Percentiles rank a stretch among this genome's conserved stretches.
Evolutionary conservation across 2,797 vertebrate species (phyloP).

Genomic region (Enteromius afrohamiltoni): DNA sequence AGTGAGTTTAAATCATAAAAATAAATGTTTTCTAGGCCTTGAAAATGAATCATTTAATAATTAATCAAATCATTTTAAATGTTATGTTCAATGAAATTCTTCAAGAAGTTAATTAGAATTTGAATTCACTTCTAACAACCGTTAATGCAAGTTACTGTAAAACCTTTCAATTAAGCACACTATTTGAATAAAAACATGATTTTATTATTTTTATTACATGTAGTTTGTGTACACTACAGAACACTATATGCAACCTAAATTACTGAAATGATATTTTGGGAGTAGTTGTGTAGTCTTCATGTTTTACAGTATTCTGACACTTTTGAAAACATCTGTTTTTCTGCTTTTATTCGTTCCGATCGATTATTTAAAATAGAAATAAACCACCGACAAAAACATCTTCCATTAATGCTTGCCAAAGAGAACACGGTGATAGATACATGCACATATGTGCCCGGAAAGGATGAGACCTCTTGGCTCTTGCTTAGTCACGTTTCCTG

Average conservation of each 20-base stretch:
- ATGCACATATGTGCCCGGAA: conserved; percentile 44
- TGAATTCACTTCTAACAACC: neutral
- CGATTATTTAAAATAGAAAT: neutral
- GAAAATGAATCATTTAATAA: too few relatives aligned
- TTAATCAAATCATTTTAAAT: neutral
- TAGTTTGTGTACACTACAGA: neutral
- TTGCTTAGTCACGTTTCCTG: conserved; percentile 56
- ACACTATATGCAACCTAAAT: neutral
- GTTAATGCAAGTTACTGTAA: neutral
- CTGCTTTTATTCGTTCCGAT: neutral
- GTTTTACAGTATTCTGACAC: neutral
- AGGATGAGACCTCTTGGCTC: conserved; percentile 49
- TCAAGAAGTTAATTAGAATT: neutral
- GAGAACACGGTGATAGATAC: conserved; percentile 19
- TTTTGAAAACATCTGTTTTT: neutral
- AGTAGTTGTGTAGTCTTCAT: neutral
- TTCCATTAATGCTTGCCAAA: conserved; percentile 44
- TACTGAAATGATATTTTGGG: neutral
- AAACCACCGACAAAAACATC: neutral
- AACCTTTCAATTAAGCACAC: neutral
- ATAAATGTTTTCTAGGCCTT: too few relatives aligned
- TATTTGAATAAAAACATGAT: neutral
- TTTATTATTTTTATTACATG: neutral
- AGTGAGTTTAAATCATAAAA: too few relatives aligned
- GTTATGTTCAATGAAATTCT: neutral